These are phyloP conservation scores for Trilocha varians DNA, from an alignment of 2,888 invertebrate genomes.

Conservation along the genomic window DNA sequence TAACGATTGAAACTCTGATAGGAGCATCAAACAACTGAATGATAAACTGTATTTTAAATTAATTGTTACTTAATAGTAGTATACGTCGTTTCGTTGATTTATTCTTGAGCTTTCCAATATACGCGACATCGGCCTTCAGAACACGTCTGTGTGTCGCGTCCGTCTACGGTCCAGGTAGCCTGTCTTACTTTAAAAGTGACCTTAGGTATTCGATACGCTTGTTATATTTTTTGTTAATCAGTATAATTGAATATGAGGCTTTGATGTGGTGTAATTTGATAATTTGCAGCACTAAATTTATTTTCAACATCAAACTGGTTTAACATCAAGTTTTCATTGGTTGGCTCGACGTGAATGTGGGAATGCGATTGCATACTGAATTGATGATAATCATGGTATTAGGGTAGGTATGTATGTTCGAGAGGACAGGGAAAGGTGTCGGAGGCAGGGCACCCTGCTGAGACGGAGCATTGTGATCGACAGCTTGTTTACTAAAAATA, in stretches of 20 bases:
- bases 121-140: constrained; percentile 55
- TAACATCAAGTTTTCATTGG: constrained; percentile 30
- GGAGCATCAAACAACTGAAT: neutral
- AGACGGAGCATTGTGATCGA: constrained; percentile 67
- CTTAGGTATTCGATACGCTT: constrained; percentile 66
- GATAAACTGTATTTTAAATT: neutral
- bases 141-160: constrained; percentile 54
- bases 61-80: neutral
- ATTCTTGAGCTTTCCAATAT: neutral
- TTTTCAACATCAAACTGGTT: constrained; percentile 45
- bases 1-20: constrained; percentile 14
- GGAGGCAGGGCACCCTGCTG: constrained; percentile 60
- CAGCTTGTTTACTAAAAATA: constrained; percentile 74
- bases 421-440: constrained; percentile 46
- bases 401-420: constrained; percentile 38
- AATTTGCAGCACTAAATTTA: constrained; percentile 54
- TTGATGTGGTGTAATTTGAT: constrained; percentile 64
- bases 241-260: constrained; percentile 53
- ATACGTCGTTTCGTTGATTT: neutral
- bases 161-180: constrained; percentile 65
- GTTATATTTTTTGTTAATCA: constrained; percentile 57
- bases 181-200: constrained; percentile 57
- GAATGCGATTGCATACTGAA: constrained; percentile 24
- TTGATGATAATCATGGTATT: constrained; percentile 43
- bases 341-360: constrained; percentile 18